These are phyloP conservation scores for Momotus momota DNA, from an alignment of 2,797 vertebrate species.

Conservation along the genomic window DNA sequence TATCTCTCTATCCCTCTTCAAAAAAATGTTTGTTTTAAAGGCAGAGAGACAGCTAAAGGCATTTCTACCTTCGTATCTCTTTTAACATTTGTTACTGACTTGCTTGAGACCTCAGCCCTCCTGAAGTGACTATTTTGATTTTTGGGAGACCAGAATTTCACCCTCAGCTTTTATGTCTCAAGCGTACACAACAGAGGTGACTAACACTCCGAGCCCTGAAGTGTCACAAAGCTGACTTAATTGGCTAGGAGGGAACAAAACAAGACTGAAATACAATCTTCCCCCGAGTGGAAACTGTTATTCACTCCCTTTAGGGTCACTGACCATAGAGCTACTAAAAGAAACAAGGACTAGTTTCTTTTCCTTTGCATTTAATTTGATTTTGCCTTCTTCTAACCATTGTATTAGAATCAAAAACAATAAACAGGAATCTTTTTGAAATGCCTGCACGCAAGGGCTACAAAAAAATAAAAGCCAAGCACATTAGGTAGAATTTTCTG, in stretches of 20 bases:
- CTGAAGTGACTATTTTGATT: conserved; percentile 10
- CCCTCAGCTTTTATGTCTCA: conserved; percentile 3
- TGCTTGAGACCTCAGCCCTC: not conserved
- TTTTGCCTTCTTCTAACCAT: not conserved
- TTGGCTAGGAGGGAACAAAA: conserved; percentile 54
- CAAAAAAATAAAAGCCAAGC: not conserved
- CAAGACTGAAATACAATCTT: conserved; percentile 44
- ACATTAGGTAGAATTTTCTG: not conserved
- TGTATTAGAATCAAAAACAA: conserved; percentile 16
- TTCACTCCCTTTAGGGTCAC: conserved; percentile 46
- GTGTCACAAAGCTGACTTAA: conserved; percentile 52
- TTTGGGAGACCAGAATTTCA: conserved; percentile 16
- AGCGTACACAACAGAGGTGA: conserved; percentile 23
- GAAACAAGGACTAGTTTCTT: conserved; percentile 12
- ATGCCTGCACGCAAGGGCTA: not conserved
- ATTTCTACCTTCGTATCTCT: not conserved
- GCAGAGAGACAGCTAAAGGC: not conserved
- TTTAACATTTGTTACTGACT: not conserved
- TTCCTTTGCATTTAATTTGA: conserved; percentile 24
- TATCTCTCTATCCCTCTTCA: not conserved
- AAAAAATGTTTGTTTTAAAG: not conserved
- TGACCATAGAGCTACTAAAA: conserved; percentile 12
- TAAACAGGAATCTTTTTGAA: not conserved
- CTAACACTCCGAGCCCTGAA: not conserved
- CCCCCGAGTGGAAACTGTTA: conserved; percentile 47